Conservation (phyloP, 2,797 vertebrate genomes). For the Trichosurus vulpecula region DNA sequence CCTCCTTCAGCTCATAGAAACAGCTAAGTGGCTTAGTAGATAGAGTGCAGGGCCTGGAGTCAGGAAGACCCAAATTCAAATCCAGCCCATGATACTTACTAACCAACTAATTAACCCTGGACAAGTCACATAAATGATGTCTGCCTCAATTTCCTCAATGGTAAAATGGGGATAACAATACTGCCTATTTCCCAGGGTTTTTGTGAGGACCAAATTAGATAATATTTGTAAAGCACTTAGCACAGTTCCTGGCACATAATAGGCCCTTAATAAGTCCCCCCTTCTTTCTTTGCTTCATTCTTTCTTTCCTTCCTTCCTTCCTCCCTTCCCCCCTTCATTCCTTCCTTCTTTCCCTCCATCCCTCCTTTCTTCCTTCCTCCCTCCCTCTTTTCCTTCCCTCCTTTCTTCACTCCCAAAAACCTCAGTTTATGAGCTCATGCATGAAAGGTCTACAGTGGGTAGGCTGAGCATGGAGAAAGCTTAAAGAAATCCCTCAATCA, state of each 20-base stretch:
- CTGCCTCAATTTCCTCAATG: neutral
- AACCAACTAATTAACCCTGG: neutral
- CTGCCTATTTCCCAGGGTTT: neutral
- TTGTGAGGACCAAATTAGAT: neutral
- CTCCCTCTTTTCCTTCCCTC: neutral
- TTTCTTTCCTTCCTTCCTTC: too few species aligned
- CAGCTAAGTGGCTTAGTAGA: neutral
- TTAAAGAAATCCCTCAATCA: neutral
- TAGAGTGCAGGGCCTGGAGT: neutral
- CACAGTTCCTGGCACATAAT: neutral
- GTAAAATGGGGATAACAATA: neutral
- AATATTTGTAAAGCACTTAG: neutral
- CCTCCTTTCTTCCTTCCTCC: too few species aligned
- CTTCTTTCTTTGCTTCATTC: too few species aligned
- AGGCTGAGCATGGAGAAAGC: neutral
- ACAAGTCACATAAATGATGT: neutral
- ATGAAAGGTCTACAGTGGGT: neutral
- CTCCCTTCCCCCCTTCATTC: neutral
- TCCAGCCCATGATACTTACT: neutral
- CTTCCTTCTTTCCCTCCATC: neutral
- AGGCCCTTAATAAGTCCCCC: neutral
- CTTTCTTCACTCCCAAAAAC: neutral
- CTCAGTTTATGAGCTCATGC: neutral
- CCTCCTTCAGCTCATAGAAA: neutral
- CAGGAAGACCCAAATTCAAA: neutral